Conservation (phyloP, 1,140 invertebrate genomes). For the Ceratoteleas bidentatus region DNA sequence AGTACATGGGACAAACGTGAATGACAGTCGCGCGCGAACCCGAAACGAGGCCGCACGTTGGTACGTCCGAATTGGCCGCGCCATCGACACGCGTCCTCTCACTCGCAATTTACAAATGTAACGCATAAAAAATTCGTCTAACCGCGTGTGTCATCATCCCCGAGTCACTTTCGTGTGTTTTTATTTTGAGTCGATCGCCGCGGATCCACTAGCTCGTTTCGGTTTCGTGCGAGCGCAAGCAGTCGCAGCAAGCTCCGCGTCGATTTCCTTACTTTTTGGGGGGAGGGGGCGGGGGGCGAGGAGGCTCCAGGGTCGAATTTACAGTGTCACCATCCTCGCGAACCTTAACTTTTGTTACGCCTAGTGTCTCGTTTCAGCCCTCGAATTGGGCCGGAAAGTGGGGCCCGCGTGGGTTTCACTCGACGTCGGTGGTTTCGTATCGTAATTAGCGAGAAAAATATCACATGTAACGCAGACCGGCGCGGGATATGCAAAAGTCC, state of each 20-base stretch:
- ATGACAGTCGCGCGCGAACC: conserved; percentile 17
- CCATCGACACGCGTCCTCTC: conserved; percentile 21
- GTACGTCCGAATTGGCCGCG: conserved; percentile 6
- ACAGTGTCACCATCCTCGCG: conserved; percentile 7
- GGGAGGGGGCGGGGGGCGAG: no score
- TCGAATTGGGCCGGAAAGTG: conserved; percentile 3
- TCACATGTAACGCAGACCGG: conserved; percentile 52
- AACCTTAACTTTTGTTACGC: no score
- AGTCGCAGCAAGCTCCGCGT: conserved; percentile 6
- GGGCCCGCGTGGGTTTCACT: conserved; percentile 40
- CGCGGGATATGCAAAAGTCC: conserved; percentile 47
- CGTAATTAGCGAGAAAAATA: conserved; percentile 57
- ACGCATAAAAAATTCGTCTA: conserved; percentile 46
- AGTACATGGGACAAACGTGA: conserved; percentile 37
- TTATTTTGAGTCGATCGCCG: background rate
- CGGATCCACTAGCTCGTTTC: background rate
- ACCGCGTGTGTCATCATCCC: conserved; percentile 21
- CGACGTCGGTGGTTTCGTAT: conserved; percentile 29
- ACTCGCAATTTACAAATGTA: conserved; percentile 28
- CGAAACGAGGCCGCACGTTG: conserved; percentile 20
- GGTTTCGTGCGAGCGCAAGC: background rate
- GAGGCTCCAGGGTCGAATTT: conserved; percentile 27
- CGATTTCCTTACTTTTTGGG: no score
- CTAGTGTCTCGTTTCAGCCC: no score
- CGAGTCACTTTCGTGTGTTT: no score